Evolutionary conservation across 2,113 vertebrate genomes (phyloP).

Genomic region (Rhipidura dahli): DNA sequence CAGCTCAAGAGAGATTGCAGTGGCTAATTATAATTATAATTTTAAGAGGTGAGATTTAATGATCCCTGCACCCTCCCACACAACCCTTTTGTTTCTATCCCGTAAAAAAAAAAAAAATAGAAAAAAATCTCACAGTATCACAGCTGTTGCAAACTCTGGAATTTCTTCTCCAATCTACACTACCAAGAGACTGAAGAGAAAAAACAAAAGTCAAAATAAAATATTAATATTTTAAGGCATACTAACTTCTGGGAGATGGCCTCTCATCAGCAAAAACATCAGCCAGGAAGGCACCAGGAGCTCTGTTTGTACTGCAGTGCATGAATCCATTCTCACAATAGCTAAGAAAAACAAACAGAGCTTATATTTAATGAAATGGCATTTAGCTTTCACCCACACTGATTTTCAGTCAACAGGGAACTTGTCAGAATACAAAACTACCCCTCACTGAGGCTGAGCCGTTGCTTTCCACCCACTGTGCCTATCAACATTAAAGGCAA

Average conservation of each 20-base stretch:
- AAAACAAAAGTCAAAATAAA: not conserved
- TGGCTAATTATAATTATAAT: not conserved
- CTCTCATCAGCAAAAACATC: conserved; percentile 57
- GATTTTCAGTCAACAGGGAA: not conserved
- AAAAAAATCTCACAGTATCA: not conserved
- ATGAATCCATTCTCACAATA: conserved; percentile 85
- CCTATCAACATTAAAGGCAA: not conserved
- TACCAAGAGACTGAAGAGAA: not conserved
- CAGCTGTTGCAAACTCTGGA: not conserved
- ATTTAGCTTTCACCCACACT: not conserved
- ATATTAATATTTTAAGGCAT: not conserved
- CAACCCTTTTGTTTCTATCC: not conserved
- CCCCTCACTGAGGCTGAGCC: not conserved
- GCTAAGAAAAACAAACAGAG: conserved; percentile 58
- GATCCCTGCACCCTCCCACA: not conserved
- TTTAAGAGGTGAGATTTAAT: not conserved
- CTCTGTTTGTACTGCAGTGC: conserved; percentile 75
- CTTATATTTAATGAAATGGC: not conserved
- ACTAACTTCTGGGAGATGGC: conserved; percentile 76
- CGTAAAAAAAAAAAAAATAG: not conserved
- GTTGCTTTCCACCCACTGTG: not conserved
- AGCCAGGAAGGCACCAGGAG: conserved; percentile 64
- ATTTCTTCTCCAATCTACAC: not conserved
- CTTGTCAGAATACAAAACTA: not conserved
- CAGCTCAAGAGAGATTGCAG: not conserved